Base-by-base conservation (phyloP, 2,113 vertebrate species). In the chimpanzee (Pan troglodytes) region DNA sequence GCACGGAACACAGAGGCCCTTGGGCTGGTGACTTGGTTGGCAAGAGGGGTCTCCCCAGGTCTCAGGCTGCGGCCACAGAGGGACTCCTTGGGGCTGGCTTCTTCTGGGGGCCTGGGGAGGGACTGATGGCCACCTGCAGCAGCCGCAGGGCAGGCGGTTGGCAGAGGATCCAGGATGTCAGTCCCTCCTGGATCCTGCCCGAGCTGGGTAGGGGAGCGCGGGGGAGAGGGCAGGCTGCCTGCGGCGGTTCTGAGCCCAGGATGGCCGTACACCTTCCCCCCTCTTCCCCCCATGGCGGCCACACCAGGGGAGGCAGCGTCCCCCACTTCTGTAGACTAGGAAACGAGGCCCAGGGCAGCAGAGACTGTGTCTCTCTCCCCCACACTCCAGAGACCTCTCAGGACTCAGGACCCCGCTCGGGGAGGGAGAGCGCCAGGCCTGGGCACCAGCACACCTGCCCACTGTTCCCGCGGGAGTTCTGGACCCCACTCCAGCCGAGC, bases 241-340 rank as follows among this genome's bases (percentile, higher is more conserved):
- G 61, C 61, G 12, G 61, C 12, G 27, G 27, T 64, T 30, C 27
- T 14, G 32, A 35, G 67, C 32, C 67, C 32, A 68, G 67, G 23
- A n/a, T 7, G 67, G 32, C 35, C 11, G 22, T 3, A 25, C 38
- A 13, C 72, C 10, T 20, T 40, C 38, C 38, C 72, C 20, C 25
- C 22, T 7, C 8, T 23, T 22, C 5, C 3, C 68, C 43, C 45
- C 2, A 2, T 0, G 2, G 70, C 0, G 0, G n/a, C 17, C n/a
- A 11, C 43, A 0, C 0, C 48, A 14, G 52, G 57, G 43, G 68
- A 9, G 11, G 5, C 6, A 8, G 22, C 0, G 0, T 14, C 61
- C 57, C 27, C 14, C 11, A 40, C 27, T 59, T 17, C 16, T 16
- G 22, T 1, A 61, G 85, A 22, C 1, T 0, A 4, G 35, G 61